Percentiles rank a stretch among this genome's conserved stretches.
Evolutionary conservation across 2,113 vertebrate species (phyloP).

Genomic region (Mesocricetus auratus): DNA sequence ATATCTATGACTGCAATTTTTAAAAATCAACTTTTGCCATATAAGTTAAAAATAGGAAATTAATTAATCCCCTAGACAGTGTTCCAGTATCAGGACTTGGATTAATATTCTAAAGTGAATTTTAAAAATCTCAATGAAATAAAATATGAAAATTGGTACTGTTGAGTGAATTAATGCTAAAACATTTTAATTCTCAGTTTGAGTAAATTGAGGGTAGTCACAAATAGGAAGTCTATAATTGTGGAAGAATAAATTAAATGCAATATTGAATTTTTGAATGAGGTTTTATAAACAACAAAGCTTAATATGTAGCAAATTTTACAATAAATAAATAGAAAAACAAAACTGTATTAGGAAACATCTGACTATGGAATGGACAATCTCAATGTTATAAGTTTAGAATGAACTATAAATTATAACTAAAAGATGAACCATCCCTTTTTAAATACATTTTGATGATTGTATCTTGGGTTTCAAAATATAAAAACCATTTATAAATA

Average conservation of each 20-base stretch:
- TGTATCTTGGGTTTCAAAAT: neutral
- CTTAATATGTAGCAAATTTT: neutral
- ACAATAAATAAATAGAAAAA: neutral
- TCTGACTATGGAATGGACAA: neutral
- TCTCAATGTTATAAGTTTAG: conserved; percentile 45
- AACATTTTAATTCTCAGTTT: neutral
- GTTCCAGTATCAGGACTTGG: neutral
- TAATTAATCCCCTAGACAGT: neutral
- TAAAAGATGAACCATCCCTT: neutral
- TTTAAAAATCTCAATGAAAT: neutral
- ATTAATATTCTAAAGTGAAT: neutral
- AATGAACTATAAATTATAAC: conserved; percentile 41
- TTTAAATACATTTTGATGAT: neutral
- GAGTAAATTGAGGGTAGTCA: neutral
- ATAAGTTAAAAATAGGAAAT: neutral
- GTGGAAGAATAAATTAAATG: neutral
- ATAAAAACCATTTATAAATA: neutral
- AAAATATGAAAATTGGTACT: neutral
- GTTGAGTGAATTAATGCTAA: neutral
- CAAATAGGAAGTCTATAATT: neutral
- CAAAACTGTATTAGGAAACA: conserved; percentile 31
- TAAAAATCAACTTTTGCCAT: neutral
- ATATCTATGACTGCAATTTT: neutral
- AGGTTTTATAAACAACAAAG: conserved; percentile 30
- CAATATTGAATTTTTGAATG: conserved; percentile 14